Evolutionary conservation across 53 echinoderm and acorn worm genomes (phyloP).

Genomic region (Temnopleurus reevesii): DNA sequence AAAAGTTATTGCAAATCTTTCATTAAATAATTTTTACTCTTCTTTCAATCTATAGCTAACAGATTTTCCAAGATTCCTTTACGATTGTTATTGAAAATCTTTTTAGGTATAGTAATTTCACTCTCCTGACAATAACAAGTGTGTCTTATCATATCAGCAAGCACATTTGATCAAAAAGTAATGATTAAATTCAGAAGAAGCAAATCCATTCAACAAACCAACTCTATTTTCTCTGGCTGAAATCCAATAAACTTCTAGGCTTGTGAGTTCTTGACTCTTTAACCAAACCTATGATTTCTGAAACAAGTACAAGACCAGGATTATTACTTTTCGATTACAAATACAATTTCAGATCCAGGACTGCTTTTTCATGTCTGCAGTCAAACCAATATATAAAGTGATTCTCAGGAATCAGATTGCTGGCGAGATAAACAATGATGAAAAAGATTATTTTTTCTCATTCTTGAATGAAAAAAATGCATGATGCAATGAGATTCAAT

Average conservation of each 20-base stretch:
- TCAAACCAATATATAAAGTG: not conserved
- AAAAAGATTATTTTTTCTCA: not conserved
- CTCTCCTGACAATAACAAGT: not conserved
- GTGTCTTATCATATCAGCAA: not conserved
- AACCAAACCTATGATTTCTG: not conserved
- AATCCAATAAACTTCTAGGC: not conserved
- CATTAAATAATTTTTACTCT: too few species aligned
- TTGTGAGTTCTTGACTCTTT: not conserved
- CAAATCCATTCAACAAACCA: not conserved
- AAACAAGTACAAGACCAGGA: not conserved
- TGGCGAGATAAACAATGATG: not conserved
- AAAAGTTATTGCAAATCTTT: too few species aligned
- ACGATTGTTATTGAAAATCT: too few species aligned
- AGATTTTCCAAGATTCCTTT: too few species aligned
- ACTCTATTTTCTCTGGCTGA: not conserved
- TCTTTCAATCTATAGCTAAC: too few species aligned
- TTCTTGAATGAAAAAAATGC: not conserved
- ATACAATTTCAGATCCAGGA: not conserved
- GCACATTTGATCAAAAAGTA: not conserved
- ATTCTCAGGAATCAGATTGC: not conserved
- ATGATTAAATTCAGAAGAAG: not conserved
- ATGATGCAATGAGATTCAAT: not conserved
- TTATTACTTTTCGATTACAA: slow-evolving; percentile 3
- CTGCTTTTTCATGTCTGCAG: not conserved
- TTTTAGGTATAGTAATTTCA: too few species aligned